Evolutionary conservation across 1,140 invertebrate genomes (phyloP), one percentile per base, ranked within the genome.

Genomic region (Drosophila sturtevanti): DNA sequence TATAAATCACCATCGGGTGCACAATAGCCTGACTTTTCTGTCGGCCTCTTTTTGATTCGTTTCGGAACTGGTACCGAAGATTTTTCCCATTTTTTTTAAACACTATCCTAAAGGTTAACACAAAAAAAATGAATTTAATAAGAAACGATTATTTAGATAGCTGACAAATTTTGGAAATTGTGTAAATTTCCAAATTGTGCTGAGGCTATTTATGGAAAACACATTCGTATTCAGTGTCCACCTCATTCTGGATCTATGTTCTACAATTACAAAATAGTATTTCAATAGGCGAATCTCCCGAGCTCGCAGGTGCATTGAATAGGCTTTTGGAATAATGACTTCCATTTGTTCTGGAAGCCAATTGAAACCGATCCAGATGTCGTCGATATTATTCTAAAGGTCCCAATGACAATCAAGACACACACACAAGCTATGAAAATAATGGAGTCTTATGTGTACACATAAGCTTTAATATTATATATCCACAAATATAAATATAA

Each of bases 21-120:
- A 11, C n/a, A 54, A 54, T 11, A 1, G 51, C 48, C 44, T n/a
- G n/a, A n/a, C n/a, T n/a, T n/a, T n/a, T n/a, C n/a, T n/a, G n/a
- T n/a, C n/a, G n/a, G n/a, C 44, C 52, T 31, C 54, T 64, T 37
- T 54, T 64, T 16, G 7, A 54, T 35, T 64, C 31, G n/a, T 64
- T 64, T 24, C 62, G 48, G 16, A 63, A 63, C 27, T 63, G 61
- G 51, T 52, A 24, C 12, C 51, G 21, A 10, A 64, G 16, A 16
- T 55, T 64, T 16, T 55, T 54, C 62, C 51, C 16, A 35, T 64
- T 64, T 64, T 55, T 64, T 64, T 64, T 64, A 54, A 64, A 22
- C 62, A 54, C 48, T 55, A 48, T 55, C 52, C 16, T 63, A 35
- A 52, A 63, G 7, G 35, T n/a, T n/a, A n/a, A n/a, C n/a, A n/a